Conservation (phyloP, 1,140 invertebrate genomes). For the Drosophila mojavensis region DNA sequence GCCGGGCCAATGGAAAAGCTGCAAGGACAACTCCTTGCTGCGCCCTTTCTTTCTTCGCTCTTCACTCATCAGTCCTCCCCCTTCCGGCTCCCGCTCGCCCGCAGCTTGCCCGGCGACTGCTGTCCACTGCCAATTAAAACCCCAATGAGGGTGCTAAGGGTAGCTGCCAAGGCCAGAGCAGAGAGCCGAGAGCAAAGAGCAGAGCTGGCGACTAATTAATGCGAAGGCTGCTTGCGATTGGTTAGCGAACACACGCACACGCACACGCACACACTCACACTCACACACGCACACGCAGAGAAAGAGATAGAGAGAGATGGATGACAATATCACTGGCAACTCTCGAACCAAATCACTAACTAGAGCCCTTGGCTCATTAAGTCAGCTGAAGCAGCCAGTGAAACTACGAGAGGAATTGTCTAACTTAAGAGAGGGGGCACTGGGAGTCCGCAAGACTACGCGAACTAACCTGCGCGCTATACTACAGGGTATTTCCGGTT, state of each 20-base stretch:
- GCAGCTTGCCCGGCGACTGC: not conserved
- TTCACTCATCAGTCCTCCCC: not conserved
- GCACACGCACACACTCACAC: slow-evolving; percentile 4
- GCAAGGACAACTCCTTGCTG: not conserved
- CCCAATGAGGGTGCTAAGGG: not conserved
- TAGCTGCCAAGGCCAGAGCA: not conserved
- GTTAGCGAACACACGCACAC: not conserved
- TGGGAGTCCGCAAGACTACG: too few species aligned
- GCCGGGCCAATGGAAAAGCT: not conserved
- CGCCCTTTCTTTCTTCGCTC: not conserved
- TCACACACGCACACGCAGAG: not conserved
- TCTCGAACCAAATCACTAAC: too few species aligned
- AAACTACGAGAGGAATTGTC: too few species aligned
- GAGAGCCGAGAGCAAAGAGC: not conserved
- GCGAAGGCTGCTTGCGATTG: not conserved
- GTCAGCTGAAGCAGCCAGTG: too few species aligned
- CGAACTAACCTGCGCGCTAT: too few species aligned
- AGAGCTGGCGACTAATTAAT: not conserved
- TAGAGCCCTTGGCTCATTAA: too few species aligned
- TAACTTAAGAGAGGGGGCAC: too few species aligned
- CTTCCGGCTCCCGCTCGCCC: not conserved
- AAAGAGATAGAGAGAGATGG: too few species aligned
- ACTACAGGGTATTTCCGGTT: too few species aligned
- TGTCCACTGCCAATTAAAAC: not conserved
- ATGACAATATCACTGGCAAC: too few species aligned